A percentile compares a stretch with the other conserved stretches of the same genome.
phyloP scores from a whole-genome alignment of 1,140 invertebrate genomes.

The Parapsyche elsis region DNA sequence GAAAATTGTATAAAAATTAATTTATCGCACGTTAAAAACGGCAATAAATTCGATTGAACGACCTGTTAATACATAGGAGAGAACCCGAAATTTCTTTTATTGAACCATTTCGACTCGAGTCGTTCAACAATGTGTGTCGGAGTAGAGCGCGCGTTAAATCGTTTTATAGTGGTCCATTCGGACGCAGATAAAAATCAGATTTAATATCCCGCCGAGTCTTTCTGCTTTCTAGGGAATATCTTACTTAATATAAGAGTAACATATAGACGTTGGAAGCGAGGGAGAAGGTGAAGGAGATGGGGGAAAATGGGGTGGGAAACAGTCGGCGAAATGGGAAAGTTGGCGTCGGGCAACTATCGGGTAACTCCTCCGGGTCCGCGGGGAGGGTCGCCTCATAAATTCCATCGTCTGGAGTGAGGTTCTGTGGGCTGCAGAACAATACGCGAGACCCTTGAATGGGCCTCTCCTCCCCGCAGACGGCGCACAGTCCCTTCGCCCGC shows the following conservation, averaged over 20 bases:
- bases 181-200: not conserved
- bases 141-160: not conserved
- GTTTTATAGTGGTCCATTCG: not conserved
- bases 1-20: too few relatives aligned
- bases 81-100: too few relatives aligned
- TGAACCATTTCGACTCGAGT: not conserved
- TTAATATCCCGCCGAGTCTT: not conserved
- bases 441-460: not conserved
- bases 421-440: conserved; percentile 1
- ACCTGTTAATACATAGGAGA: too few relatives aligned
- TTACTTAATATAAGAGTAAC: not conserved
- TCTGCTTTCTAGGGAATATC: not conserved
- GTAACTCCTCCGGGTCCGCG: not conserved
- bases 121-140: not conserved
- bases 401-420: not conserved
- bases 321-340: not conserved
- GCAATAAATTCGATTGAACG: too few relatives aligned
- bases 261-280: not conserved
- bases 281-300: not conserved
- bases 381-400: conserved; percentile 11
- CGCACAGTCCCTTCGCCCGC: not conserved
- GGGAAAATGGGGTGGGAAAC: not conserved
- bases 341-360: conserved; percentile 4
- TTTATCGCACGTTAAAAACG: too few relatives aligned
- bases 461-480: too few relatives aligned